Evolutionary conservation across 2,113 vertebrate genomes (phyloP).

Genomic region (Caretta caretta): DNA sequence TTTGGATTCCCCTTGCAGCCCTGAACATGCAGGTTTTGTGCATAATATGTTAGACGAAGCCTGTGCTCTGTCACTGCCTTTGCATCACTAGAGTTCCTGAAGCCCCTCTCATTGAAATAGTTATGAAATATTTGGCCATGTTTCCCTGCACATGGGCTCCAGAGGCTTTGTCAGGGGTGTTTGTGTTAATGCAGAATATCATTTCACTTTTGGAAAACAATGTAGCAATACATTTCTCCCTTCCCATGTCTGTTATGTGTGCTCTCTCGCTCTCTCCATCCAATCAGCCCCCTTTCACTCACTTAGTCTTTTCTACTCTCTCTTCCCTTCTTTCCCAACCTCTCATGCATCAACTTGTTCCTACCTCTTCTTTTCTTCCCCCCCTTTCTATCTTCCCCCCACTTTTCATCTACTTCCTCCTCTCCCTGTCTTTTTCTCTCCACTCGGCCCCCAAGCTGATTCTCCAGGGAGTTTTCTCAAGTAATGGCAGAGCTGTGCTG

Average conservation of each 20-base stretch:
- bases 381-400: background rate
- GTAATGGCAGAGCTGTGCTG: background rate
- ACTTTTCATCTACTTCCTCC: background rate
- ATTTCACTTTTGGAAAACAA: background rate
- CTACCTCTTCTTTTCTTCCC: background rate
- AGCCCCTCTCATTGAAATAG: background rate
- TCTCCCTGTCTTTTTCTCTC: background rate
- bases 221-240: background rate
- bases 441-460: background rate
- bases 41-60: background rate
- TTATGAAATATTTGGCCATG: background rate
- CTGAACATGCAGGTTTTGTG: background rate
- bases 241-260: background rate
- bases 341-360: background rate
- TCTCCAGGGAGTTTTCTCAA: background rate
- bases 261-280: too few relatives aligned
- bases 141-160: fast-evolving
- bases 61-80: background rate
- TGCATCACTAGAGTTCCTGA: fast-evolving
- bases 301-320: background rate
- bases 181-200: background rate
- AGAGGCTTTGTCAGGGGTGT: background rate
- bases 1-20: background rate
- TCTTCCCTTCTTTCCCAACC: background rate
- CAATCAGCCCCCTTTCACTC: background rate